Evolutionary conservation across 2,888 invertebrate species (phyloP), one percentile per base, ranked within the genome.

Genomic region (Scelioninae gen. 1): DNA sequence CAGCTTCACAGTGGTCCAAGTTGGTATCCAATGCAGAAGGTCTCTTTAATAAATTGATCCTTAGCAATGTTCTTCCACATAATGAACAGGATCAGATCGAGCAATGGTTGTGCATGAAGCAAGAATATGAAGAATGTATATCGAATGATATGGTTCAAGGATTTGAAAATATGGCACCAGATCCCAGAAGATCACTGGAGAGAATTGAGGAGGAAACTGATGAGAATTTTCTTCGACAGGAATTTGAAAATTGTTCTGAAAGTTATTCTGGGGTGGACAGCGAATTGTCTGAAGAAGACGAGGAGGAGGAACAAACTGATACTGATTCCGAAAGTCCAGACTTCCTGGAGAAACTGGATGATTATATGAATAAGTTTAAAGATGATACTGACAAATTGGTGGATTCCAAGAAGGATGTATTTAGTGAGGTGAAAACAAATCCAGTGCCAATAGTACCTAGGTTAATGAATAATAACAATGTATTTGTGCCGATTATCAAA

Each of bases 91-190:
- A 96, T 88, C 96, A 96, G 92, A 95, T 95, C 55, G 94, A 96
- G 89, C 96, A 96, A 86, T 97, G 97, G 97, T 93, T 97, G 15
- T 96, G 96, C 88, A 93, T 97, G 82, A 97, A 97, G 89, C 96
- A 97, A 86, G 97, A 97, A 92, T 97, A 96, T 92, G 96, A 97
- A 91, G 97, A 97, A 89, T 97, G 97, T 90, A 93, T 96, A 56
- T 94, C 94, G 82, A 93, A 92, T 83, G 95, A 95, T 87, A 91
- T 91, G 75, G 85, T 92, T 60, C 93, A 93, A 71, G 91, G 90
- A 0, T 91, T 85, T 23, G 92, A 92, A 10, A 94, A 94, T 23
- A 62, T 81, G 51, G 68, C 53, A n/a, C 81, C 75, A n/a, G 94
- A 93, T 86, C 92, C 93, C 0, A 92, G 93, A 65, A 90, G 93